These are phyloP conservation scores for Periparus ater DNA, from an alignment of 2,797 vertebrate species.

Conservation along the genomic window DNA sequence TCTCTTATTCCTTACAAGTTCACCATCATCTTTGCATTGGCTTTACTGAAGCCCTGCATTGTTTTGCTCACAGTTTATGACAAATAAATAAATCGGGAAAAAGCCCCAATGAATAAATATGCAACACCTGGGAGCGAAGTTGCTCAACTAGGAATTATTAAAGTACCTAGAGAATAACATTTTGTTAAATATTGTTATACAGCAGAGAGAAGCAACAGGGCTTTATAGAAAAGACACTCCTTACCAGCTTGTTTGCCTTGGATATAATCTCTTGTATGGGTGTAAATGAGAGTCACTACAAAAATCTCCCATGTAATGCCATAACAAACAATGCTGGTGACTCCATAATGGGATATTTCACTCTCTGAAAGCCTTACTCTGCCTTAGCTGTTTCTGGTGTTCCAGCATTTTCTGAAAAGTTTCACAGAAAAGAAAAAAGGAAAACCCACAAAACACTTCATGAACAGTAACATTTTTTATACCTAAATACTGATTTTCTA, in stretches of 20 bases:
- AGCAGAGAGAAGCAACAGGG: not conserved
- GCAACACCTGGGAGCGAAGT: not conserved
- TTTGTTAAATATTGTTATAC: not conserved
- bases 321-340: not conserved
- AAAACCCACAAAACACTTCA: not conserved
- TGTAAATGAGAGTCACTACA: not conserved
- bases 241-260: not conserved
- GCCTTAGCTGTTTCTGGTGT: not conserved
- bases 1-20: not conserved
- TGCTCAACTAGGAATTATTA: not conserved
- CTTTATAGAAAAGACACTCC: not conserved
- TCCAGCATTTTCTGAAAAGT: not conserved
- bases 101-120: not conserved
- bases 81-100: not conserved
- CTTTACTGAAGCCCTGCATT: not conserved
- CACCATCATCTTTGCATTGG: not conserved
- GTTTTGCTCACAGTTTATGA: not conserved
- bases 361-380: not conserved
- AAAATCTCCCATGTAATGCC: not conserved
- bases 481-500: not conserved
- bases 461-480: not conserved
- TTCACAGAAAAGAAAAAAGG: not conserved
- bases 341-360: not conserved
- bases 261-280: not conserved
- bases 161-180: not conserved